Percentiles rank a stretch among this genome's conserved stretches.
Evolutionary conservation across 2,113 vertebrate genomes (phyloP).

Genomic region (Columbina picui): DNA sequence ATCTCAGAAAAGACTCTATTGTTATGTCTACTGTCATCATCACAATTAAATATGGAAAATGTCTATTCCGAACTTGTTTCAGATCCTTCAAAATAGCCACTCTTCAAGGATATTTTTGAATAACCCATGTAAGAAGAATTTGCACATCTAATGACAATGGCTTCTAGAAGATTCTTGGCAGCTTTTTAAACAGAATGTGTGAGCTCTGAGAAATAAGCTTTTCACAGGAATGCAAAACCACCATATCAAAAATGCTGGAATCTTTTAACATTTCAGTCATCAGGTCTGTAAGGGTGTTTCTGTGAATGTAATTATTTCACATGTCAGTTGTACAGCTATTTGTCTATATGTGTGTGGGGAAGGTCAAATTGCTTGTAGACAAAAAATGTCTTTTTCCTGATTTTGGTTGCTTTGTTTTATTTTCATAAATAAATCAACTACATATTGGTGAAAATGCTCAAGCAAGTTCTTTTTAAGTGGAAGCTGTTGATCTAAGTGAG

Average conservation of each 20-base stretch:
- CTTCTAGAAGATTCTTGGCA: background rate
- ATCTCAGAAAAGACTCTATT: background rate
- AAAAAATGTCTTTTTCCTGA: background rate
- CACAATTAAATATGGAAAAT: background rate
- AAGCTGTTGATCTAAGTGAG: background rate
- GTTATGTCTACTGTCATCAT: background rate
- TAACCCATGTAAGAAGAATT: background rate
- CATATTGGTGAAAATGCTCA: background rate
- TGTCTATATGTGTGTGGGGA: too few relatives aligned
- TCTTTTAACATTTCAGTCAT: background rate
- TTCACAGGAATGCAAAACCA: background rate
- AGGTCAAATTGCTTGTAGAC: background rate
- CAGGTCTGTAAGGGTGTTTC: background rate
- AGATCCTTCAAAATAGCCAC: background rate
- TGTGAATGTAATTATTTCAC: background rate
- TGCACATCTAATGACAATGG: background rate
- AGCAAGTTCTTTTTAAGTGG: background rate
- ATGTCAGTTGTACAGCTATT: background rate
- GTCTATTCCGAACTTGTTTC: background rate
- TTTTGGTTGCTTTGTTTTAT: background rate
- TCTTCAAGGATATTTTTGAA: background rate
- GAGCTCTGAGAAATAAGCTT: background rate
- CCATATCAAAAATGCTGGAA: background rate
- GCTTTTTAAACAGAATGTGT: background rate
- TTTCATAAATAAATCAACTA: background rate